These are phyloP conservation scores for Coilia nasus DNA, from an alignment of 2,797 vertebrate species.

Conservation along the genomic window DNA sequence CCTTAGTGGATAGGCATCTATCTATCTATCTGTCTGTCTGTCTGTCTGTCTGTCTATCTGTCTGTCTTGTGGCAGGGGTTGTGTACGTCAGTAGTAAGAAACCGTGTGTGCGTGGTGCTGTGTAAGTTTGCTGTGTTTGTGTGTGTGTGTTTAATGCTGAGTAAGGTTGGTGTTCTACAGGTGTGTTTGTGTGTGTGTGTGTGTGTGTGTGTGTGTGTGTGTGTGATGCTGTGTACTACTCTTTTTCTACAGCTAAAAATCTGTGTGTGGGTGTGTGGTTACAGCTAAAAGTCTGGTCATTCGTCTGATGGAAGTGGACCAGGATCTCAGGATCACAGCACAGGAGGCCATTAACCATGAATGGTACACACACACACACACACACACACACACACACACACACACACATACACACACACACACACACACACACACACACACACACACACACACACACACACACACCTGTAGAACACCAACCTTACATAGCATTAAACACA, in stretches of 20 bases:
- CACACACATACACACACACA: background rate
- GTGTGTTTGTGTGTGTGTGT: background rate
- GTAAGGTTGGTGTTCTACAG: background rate
- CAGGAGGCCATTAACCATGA: constrained; percentile 90
- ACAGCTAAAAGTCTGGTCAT: constrained; percentile 85
- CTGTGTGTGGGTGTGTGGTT: background rate
- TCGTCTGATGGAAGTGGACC: constrained; percentile 95
- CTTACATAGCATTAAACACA: background rate
- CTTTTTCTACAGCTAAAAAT: background rate
- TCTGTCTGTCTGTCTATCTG: background rate
- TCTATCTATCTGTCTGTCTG: background rate
- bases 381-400: background rate
- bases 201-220: background rate
- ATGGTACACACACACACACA: constrained; percentile 43
- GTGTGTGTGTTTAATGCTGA: background rate
- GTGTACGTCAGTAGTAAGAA: background rate
- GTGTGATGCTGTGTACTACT: background rate
- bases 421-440: background rate
- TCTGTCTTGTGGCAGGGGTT: background rate
- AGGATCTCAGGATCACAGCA: constrained; percentile 91
- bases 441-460: background rate
- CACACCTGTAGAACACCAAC: background rate
- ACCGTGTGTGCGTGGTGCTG: background rate
- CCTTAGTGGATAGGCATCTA: too few relatives aligned
- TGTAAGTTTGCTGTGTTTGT: background rate